Evolutionary conservation across 2,888 invertebrate genomes (phyloP), one percentile per base, ranked within the genome.

Genomic region (Rapana venosa): DNA sequence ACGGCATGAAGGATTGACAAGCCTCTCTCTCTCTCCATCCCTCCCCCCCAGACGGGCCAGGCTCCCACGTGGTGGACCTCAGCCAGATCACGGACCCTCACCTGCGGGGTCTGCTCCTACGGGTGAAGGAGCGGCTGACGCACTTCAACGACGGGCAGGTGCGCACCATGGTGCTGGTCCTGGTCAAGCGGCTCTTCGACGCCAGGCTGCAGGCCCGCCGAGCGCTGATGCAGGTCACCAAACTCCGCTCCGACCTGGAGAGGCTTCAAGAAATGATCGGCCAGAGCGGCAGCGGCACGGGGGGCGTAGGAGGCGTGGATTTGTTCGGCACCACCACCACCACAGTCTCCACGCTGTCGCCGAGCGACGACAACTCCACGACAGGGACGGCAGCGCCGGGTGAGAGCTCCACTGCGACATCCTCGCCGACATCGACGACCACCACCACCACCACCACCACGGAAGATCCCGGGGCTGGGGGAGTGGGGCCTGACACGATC

Each of bases 101-200:
- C 66, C 86, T 86, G 61, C 15, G 35, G 35, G 32, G 30, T 8
- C 32, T 86, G 66, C 86, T 86, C 61, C 17, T 32, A 8, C 2
- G 61, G 15, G 86, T 86, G 32, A 86, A 86, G 87, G 17, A 35
- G 0, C 30, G 32, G n/a, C 74, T 87, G 74, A 32, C 30, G n/a
- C 22, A 26, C 15, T 35, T 74, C 66, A 70, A 15, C 17, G n/a
- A 47, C 74, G 35, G 35, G 26, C 87, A 87, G 87, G 61, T 87
- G 36, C 26, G 32, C 20, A 17, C 30, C 26, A 30, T 87, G 36
- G 87, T 74, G 20, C 87, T 87, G 74, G 70, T 74, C 36, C 74
- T 87, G 35, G 87, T 74, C 74, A 35, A 47, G 47, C 70, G 74
- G 30, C 87, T 87, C n/a, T 70, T 61, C 74, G 87, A 87, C 74